Conservation (phyloP, 2,888 invertebrate genomes). For the Xanthia togata region DNA sequence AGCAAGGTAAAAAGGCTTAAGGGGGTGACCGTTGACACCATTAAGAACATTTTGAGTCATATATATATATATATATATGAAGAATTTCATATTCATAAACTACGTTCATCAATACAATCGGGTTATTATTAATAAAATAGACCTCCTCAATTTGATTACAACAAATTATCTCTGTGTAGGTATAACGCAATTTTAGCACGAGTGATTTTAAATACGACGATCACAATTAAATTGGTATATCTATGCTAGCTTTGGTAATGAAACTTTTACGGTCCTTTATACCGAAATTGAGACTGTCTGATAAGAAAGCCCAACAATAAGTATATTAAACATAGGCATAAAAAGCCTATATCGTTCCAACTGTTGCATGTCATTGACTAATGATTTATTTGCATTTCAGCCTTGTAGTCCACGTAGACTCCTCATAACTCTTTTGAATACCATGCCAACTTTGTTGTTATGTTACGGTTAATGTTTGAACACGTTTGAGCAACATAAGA, state of each 20-base stretch:
- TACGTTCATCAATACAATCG: background rate
- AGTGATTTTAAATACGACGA: background rate
- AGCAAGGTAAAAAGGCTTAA: too few relatives aligned
- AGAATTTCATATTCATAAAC: background rate
- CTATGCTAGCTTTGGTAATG: background rate
- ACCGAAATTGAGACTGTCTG: background rate
- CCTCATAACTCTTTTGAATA: too few relatives aligned
- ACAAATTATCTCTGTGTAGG: too few relatives aligned
- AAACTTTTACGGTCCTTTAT: background rate
- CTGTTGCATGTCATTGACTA: background rate
- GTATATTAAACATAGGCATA: background rate
- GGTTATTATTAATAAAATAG: background rate
- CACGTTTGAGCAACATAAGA: too few relatives aligned
- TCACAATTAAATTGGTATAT: background rate
- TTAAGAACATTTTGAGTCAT: too few relatives aligned
- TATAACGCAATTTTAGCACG: background rate
- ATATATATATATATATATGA: too few relatives aligned
- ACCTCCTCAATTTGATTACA: background rate
- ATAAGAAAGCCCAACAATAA: background rate
- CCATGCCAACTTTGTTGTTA: too few relatives aligned
- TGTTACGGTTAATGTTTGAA: too few relatives aligned
- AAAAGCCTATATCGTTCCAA: background rate
- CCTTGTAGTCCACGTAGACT: too few relatives aligned
- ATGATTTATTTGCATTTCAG: too few relatives aligned
- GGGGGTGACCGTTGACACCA: too few relatives aligned